phyloP scores from a whole-genome alignment of 2,113 vertebrate genomes.

The Psittacara wagleri region DNA sequence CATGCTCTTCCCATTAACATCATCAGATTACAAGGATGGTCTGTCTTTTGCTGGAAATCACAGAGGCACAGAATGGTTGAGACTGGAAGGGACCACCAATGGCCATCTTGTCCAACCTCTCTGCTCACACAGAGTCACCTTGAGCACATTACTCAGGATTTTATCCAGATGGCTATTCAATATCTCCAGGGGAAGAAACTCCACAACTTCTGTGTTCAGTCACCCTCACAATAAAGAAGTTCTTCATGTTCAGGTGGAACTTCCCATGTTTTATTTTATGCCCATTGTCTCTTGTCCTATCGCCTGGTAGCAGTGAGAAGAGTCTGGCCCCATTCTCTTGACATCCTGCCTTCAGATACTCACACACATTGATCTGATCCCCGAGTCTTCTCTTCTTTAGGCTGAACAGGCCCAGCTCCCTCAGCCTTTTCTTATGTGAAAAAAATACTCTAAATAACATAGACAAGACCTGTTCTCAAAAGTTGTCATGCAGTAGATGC shows the following conservation, averaged over 20 bases:
- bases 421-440: background rate
- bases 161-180: background rate
- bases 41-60: background rate
- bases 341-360: background rate
- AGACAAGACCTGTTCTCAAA: background rate
- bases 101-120: background rate
- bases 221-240: background rate
- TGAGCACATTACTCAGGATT: background rate
- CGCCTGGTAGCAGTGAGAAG: background rate
- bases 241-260: background rate
- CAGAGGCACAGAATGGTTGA: background rate
- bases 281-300: background rate
- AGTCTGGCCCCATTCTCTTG: background rate
- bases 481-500: background rate
- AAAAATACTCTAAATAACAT: background rate
- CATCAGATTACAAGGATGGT: background rate
- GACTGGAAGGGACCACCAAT: background rate
- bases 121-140: background rate
- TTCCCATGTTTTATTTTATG: background rate
- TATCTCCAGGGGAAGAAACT: background rate
- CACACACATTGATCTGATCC: background rate
- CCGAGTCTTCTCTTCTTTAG: background rate
- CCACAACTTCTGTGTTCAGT: background rate
- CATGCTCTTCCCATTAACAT: background rate
- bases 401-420: background rate